Conservation (phyloP, 2,888 invertebrate species). For the Eudasyphora cyanicolor region DNA sequence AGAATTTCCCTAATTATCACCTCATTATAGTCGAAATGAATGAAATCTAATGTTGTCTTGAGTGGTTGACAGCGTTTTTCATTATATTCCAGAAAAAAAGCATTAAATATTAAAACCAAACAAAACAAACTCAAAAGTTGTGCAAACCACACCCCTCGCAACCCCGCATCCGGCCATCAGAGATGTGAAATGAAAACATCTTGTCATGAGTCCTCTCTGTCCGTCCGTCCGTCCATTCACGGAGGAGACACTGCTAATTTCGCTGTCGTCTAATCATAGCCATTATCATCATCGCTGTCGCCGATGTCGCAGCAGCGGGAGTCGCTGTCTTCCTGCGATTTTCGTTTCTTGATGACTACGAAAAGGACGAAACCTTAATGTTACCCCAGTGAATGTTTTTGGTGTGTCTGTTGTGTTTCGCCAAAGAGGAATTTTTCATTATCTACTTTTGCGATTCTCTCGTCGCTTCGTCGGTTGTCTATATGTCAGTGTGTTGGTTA, state of each 20-base stretch:
- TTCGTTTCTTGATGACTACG: conserved; percentile 13
- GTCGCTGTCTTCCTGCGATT: not conserved
- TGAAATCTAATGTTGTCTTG: not conserved
- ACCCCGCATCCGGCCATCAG: not conserved
- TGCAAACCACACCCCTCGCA: not conserved
- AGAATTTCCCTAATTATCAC: not conserved
- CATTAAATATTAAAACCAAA: conserved; percentile 26
- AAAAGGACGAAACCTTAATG: conserved; percentile 33
- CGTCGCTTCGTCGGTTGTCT: not conserved
- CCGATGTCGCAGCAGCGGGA: not conserved
- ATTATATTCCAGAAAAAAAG: not conserved
- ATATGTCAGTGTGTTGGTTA: conserved; percentile 27
- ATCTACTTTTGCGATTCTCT: conserved; percentile 16
- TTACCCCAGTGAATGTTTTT: conserved; percentile 20
- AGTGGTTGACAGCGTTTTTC: conserved; percentile 20
- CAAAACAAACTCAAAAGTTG: not conserved
- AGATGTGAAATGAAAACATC: not conserved
- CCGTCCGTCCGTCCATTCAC: not conserved
- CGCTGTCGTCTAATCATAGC: conserved; percentile 2
- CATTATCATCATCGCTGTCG: conserved; percentile 3
- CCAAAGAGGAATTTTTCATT: conserved; percentile 32
- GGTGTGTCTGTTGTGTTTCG: not conserved
- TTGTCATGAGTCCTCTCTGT: not conserved
- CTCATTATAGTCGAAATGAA: conserved; percentile 3
- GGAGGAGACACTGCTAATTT: conserved; percentile 15